Conservation (phyloP, 2,797 vertebrate species). For the Tamandua tetradactyla region DNA sequence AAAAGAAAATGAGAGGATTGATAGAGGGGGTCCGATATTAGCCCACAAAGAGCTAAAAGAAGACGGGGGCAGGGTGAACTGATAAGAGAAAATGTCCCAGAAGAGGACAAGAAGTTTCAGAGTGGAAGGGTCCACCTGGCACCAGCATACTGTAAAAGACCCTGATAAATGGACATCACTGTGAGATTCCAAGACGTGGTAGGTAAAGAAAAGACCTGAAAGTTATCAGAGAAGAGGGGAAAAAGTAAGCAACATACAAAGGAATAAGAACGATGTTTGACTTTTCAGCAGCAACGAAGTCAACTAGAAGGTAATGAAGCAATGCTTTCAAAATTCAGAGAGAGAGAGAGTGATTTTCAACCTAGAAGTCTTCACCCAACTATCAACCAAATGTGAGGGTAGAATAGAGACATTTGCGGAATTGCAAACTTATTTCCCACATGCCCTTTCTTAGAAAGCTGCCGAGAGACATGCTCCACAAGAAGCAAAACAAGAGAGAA, state of each 20-base stretch:
- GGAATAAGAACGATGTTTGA: not conserved
- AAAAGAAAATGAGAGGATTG: not conserved
- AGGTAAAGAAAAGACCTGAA: not conserved
- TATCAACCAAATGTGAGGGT: rapidly evolving
- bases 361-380: not conserved
- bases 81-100: too few relatives aligned
- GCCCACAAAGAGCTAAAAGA: too few relatives aligned
- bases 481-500: not conserved
- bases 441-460: not conserved
- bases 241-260: too few relatives aligned
- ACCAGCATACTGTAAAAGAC: not conserved
- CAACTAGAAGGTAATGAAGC: not conserved
- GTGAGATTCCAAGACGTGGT: not conserved
- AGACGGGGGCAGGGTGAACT: too few relatives aligned
- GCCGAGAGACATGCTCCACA: not conserved
- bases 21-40: too few relatives aligned
- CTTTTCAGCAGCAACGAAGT: not conserved
- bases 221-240: not conserved
- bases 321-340: not conserved
- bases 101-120: not conserved
- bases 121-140: not conserved
- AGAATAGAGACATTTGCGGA: not conserved
- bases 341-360: not conserved
- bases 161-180: too few relatives aligned
- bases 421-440: too few relatives aligned